Evolutionary conservation across 2,888 invertebrate genomes (phyloP).

Genomic region (Sacculina carcini): DNA sequence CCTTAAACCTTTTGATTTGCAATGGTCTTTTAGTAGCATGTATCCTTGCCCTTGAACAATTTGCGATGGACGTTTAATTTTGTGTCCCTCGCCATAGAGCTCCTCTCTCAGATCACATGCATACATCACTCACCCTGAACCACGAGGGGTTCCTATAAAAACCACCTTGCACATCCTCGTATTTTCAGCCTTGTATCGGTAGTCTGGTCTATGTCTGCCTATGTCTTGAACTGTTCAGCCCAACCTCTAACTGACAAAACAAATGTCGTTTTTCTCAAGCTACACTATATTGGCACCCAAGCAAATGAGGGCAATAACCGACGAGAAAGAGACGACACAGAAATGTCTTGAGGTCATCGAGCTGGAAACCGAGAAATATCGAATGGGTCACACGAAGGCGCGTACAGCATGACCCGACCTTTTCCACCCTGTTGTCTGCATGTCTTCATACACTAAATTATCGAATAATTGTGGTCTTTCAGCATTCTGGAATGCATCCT

Average conservation of each 20-base stretch:
- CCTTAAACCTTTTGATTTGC: no score
- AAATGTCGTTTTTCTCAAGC: conserved; percentile 4
- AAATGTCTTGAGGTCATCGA: conserved; percentile 14
- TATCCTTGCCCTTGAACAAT: no score
- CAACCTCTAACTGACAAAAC: background rate
- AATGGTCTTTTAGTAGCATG: no score
- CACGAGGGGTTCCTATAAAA: no score
- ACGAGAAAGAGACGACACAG: conserved; percentile 12
- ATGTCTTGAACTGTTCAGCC: background rate
- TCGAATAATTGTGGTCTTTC: no score
- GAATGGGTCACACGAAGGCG: conserved; percentile 26
- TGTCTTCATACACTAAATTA: no score
- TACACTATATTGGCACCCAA: conserved; percentile 14
- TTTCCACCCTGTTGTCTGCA: no score
- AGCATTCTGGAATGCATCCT: background rate
- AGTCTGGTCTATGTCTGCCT: background rate
- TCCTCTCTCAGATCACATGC: no score
- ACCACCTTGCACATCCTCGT: no score
- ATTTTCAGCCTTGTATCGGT: background rate
- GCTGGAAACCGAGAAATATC: conserved; percentile 24
- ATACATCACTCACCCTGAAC: no score
- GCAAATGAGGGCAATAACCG: conserved; percentile 8
- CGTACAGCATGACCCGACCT: conserved; percentile 5
- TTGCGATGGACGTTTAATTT: no score
- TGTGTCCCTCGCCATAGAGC: no score